phyloP scores from a whole-genome alignment of 2,888 invertebrate genomes.

The Rhagophthalmus giganteus region DNA sequence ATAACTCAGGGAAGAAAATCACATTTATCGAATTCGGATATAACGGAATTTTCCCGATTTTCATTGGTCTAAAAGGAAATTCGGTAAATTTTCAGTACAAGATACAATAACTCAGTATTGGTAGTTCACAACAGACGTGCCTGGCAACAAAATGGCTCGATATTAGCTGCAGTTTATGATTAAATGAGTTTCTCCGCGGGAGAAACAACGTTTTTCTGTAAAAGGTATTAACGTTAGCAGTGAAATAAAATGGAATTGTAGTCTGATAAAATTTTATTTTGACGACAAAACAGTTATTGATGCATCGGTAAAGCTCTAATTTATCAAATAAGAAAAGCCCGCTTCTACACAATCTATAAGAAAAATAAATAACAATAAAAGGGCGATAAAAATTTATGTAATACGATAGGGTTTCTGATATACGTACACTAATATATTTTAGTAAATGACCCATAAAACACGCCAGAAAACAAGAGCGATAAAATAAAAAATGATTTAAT shows the following conservation, averaged over 20 bases:
- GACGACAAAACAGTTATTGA: neutral
- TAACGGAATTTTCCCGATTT: conserved; percentile 9
- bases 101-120: conserved; percentile 31
- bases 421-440: conserved; percentile 20
- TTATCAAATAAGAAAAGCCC: conserved; percentile 5
- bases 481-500: conserved; percentile 23
- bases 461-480: conserved; percentile 19
- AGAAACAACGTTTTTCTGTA: conserved; percentile 10
- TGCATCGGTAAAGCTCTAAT: conserved; percentile 1
- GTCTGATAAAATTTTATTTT: neutral
- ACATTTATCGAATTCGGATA: too few species aligned
- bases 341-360: conserved; percentile 7
- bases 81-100: conserved; percentile 18
- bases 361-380: conserved; percentile 20
- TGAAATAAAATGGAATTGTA: conserved; percentile 10
- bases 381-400: conserved; percentile 19
- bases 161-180: conserved; percentile 32
- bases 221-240: conserved; percentile 15
- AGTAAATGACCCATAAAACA: conserved; percentile 22
- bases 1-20: too few species aligned
- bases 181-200: conserved; percentile 17
- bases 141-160: conserved; percentile 24
- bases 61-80: conserved; percentile 8
- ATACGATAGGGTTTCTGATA: conserved; percentile 13
- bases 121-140: conserved; percentile 30